phyloP scores from a whole-genome alignment of 2,113 vertebrate genomes.

The Atractosteus spatula region DNA sequence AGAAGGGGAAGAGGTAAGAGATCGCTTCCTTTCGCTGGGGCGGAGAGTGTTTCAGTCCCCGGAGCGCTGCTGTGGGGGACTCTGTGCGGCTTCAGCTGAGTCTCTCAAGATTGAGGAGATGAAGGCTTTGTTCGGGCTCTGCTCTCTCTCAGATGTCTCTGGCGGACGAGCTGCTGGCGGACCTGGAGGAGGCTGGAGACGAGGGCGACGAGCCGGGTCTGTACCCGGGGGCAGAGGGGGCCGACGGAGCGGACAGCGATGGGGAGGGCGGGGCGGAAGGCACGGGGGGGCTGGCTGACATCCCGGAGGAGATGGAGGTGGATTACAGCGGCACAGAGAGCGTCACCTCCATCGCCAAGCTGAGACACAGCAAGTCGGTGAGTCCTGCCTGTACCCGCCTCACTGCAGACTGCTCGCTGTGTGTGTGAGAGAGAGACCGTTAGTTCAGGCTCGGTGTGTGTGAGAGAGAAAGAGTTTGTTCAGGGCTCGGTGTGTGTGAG shows the following conservation, averaged over 20 bases:
- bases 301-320: constrained; percentile 85
- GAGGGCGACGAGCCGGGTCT: constrained; percentile 83
- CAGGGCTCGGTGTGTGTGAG: no score
- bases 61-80: no score
- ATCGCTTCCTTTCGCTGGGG: no score
- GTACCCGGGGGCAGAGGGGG: constrained; percentile 75
- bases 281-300: constrained; percentile 72
- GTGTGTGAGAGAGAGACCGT: no score
- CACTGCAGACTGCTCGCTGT: no score
- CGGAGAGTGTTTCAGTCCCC: no score
- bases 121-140: neutral
- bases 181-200: constrained; percentile 84
- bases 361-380: constrained; percentile 84
- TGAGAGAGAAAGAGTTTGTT: no score
- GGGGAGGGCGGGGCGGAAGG: constrained; percentile 57
- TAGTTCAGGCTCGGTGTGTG: no score
- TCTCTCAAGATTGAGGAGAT: no score
- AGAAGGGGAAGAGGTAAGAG: no score
- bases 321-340: constrained; percentile 79
- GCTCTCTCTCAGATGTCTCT: constrained; percentile 71
- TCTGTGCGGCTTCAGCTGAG: no score
- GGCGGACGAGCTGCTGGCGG: constrained; percentile 85
- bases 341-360: constrained; percentile 83
- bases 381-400: constrained; percentile 23
- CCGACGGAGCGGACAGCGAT: constrained; percentile 77